Percentiles rank a stretch among this genome's conserved stretches.
Conservation (phyloP, 2,888 invertebrate species). For the Zeuzera pyrina region DNA sequence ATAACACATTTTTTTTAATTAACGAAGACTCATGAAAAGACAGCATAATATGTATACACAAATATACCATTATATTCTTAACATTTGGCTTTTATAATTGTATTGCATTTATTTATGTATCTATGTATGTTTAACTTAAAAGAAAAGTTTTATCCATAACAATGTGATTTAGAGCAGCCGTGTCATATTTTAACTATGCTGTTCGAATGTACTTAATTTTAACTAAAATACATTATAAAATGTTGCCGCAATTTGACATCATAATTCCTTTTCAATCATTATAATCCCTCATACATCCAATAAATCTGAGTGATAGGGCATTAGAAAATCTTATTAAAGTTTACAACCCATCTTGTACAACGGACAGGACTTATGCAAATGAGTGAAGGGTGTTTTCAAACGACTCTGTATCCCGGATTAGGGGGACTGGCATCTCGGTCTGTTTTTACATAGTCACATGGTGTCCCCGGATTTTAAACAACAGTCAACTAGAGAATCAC, state of each 20-base stretch:
- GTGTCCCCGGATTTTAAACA: constrained; percentile 31
- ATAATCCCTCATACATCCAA: constrained; percentile 36
- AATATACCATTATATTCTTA: too few relatives aligned
- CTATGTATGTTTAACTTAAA: too few relatives aligned
- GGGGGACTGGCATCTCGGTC: constrained; percentile 38
- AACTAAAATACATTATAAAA: too few relatives aligned
- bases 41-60: too few relatives aligned
- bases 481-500: not conserved
- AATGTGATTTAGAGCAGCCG: too few relatives aligned
- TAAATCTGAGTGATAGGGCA: constrained; percentile 31
- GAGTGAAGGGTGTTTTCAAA: constrained; percentile 50
- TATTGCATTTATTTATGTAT: too few relatives aligned
- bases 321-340: constrained; percentile 45
- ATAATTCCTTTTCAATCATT: constrained; percentile 21
- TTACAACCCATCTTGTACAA: constrained; percentile 51
- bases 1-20: too few relatives aligned
- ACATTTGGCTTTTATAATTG: too few relatives aligned
- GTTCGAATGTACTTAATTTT: too few relatives aligned
- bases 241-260: not conserved
- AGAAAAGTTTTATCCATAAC: too few relatives aligned
- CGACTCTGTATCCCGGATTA: constrained; percentile 47
- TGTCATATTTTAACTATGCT: too few relatives aligned
- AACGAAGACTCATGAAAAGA: too few relatives aligned
- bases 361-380: constrained; percentile 62
- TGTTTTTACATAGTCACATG: constrained; percentile 64